Conservation (phyloP, 1,140 invertebrate genomes). For the Psilanteris sp. region DNA sequence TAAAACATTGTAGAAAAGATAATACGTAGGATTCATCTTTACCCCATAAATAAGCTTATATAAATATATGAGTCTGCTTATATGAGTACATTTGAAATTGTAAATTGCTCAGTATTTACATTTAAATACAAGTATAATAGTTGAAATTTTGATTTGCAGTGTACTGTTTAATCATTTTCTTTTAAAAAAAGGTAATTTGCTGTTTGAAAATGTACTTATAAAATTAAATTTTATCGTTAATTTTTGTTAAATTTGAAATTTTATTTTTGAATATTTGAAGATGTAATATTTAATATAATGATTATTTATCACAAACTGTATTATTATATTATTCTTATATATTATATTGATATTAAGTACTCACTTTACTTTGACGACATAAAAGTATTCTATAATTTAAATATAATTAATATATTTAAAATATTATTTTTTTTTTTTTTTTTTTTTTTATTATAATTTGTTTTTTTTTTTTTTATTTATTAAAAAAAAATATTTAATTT, state of each 20-base stretch:
- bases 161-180: slow-evolving; percentile 4
- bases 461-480: slow-evolving; percentile 72
- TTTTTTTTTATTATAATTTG: neutral
- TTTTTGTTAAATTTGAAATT: neutral
- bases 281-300: too few species aligned
- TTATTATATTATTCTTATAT: too few species aligned
- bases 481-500: slow-evolving; percentile 80
- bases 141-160: slow-evolving; percentile 4
- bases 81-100: slow-evolving; percentile 23
- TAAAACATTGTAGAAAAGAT: slow-evolving; percentile 52
- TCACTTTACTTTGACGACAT: too few species aligned
- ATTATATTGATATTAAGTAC: too few species aligned
- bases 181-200: too few species aligned
- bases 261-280: too few species aligned
- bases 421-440: too few species aligned
- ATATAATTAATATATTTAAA: too few species aligned
- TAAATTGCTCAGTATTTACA: slow-evolving; percentile 15
- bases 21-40: slow-evolving; percentile 30
- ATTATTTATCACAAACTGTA: too few species aligned
- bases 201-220: too few species aligned
- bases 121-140: slow-evolving; percentile 33
- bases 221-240: neutral
- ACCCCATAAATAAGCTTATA: slow-evolving; percentile 42
- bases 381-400: too few species aligned
- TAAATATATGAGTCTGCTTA: slow-evolving; percentile 32